Evolutionary conservation across 1,140 invertebrate genomes (phyloP).

Genomic region (Holotrichia oblita): DNA sequence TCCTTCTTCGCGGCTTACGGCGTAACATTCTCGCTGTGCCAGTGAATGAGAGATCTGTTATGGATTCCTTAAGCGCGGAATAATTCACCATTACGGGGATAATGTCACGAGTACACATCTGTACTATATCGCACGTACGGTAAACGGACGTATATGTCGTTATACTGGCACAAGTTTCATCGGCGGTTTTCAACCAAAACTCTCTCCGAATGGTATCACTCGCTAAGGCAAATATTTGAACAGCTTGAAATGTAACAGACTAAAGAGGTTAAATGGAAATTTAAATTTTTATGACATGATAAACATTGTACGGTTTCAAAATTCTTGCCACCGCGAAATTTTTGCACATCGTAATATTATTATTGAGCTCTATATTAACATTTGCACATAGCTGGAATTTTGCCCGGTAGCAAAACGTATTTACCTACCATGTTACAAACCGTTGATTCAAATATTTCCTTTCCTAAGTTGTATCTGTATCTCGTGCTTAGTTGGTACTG

Average conservation of each 20-base stretch:
- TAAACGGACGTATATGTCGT: constrained; percentile 14
- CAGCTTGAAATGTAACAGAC: background rate
- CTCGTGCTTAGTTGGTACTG: too few species aligned
- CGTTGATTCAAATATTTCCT: too few species aligned
- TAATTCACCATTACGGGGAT: constrained; percentile 31
- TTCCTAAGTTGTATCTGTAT: too few species aligned
- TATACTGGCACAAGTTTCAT: background rate
- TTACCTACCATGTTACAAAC: too few species aligned
- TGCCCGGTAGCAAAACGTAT: too few species aligned
- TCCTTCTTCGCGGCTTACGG: background rate
- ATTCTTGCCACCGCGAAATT: background rate
- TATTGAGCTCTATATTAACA: too few species aligned
- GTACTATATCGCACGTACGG: constrained; percentile 19
- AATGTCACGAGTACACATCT: constrained; percentile 31
- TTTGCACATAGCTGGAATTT: too few species aligned
- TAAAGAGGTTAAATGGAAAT: background rate
- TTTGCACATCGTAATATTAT: too few species aligned
- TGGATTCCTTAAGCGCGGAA: constrained; percentile 28
- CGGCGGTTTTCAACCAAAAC: constrained; percentile 5
- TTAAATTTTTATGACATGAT: constrained; percentile 2
- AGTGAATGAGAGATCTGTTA: constrained; percentile 26
- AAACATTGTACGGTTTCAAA: too few species aligned
- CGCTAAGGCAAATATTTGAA: constrained; percentile 1
- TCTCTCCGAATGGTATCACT: background rate
- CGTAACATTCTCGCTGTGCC: constrained; percentile 3